Base-by-base conservation (phyloP, 2,113 vertebrate species). In the Alexandromys fortis region DNA sequence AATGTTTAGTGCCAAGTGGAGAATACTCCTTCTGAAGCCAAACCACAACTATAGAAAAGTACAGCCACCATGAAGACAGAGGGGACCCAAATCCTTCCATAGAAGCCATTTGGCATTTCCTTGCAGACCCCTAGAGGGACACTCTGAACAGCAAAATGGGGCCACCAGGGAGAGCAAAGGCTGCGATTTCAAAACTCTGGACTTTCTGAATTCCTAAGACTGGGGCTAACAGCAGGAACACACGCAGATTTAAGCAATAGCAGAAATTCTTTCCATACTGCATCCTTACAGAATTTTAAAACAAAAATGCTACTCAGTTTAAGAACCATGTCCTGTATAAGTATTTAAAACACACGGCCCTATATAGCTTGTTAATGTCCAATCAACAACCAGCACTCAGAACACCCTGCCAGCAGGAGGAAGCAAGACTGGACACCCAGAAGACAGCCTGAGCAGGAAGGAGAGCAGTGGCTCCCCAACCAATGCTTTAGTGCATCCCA, bases 221-320 rank as follows among this genome's bases (percentile, higher is more conserved):
- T 45, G 1, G n/a, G 3, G 65, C 19, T 16, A 85, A 65, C 4
- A 47, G 12, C 14, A 30, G 17, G 85, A 83, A 33, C 52, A 68
- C 38, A 83, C 21, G 30, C 13, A 28, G 55, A 94, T 38, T 73
- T 38, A 65, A 42, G 49, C 45, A 77, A 30, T 14, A 52, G 16
- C 35, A 79, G 88, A 79, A 90, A 17, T 91, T 78, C 91, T 86
- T 76, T 97, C 68, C 70, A 42, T 12, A 92, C n/a, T 30, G 83
- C 28, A 47, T 75, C 42, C 95, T 96, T 86, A 47, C 70, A 91
- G 85, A 75, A 24, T 61, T 89, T 76, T 89, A 55, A 67, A 86
- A 68, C 26, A 24, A 70, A 95, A 95, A n/a, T 13, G 83, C 73
- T 52, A 77, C 12, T 35, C 73, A 78, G 10, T 65, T 85, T 83